These are phyloP conservation scores for Macrochelys suwanniensis DNA, from an alignment of 2,797 vertebrate species.

Conservation along the genomic window DNA sequence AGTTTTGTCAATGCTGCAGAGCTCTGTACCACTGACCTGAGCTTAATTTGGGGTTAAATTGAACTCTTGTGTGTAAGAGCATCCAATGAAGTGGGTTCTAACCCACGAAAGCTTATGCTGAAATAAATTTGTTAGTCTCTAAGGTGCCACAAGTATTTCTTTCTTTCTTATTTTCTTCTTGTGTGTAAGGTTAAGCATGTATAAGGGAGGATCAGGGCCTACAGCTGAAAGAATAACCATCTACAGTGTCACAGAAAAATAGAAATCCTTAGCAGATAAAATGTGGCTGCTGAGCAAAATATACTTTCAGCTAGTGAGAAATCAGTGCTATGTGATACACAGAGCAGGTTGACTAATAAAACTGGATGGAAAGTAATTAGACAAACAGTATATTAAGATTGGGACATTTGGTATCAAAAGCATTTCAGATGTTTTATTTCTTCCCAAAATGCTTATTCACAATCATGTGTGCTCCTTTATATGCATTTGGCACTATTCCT, in stretches of 20 bases:
- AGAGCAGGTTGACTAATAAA: slow-evolving; percentile 7
- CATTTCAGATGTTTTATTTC: not conserved
- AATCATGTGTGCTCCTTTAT: not conserved
- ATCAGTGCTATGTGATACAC: slow-evolving; percentile 8
- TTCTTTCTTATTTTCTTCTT: too few species aligned
- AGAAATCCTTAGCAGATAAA: slow-evolving; percentile 2
- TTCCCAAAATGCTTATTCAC: not conserved
- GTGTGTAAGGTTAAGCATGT: not conserved
- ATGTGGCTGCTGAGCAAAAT: not conserved
- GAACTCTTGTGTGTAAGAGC: not conserved
- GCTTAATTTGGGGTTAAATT: not conserved
- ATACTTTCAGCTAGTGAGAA: slow-evolving; percentile 20
- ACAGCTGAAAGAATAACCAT: not conserved
- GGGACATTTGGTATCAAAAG: not conserved
- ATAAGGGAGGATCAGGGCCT: not conserved
- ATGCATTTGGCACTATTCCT: not conserved
- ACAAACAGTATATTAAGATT: not conserved
- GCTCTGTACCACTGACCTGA: not conserved
- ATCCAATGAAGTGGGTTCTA: too few species aligned
- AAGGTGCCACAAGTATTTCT: too few species aligned
- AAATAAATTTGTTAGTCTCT: too few species aligned
- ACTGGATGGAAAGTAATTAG: not conserved
- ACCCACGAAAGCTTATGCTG: too few species aligned
- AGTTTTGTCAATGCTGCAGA: not conserved
- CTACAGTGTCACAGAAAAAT: not conserved